Evolutionary conservation across 2,888 invertebrate genomes (phyloP).

Genomic region (Pristionchus mayeri): DNA sequence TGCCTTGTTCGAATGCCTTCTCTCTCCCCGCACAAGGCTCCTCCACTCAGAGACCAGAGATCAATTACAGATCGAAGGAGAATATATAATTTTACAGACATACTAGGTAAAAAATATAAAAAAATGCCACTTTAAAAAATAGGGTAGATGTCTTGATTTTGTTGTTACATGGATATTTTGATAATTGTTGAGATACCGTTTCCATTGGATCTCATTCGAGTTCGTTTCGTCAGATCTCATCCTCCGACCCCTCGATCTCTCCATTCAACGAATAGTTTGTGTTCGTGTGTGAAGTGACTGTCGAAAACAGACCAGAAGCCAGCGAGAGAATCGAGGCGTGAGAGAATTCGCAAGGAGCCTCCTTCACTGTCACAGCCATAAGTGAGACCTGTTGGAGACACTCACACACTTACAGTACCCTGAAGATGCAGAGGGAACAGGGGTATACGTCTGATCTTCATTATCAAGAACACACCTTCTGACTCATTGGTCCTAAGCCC

Average conservation of each 20-base stretch:
- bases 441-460: no score
- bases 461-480: no score
- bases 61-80: no score
- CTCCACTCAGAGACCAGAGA: neutral
- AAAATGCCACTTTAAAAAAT: no score
- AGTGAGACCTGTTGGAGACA: slow-evolving; percentile 8
- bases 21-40: neutral
- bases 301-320: slow-evolving; percentile 26
- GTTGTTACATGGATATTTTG: no score
- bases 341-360: neutral
- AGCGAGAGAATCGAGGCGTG: slow-evolving; percentile 13
- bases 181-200: no score
- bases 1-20: neutral
- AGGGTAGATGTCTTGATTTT: no score
- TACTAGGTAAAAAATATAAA: no score
- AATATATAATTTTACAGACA: neutral
- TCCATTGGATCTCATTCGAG: no score
- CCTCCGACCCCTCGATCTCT: no score
- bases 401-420: neutral
- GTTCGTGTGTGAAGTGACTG: slow-evolving; percentile 28
- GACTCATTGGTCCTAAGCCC: neutral
- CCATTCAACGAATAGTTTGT: slow-evolving; percentile 29
- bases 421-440: neutral
- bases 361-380: neutral
- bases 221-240: no score